phyloP scores from a whole-genome alignment of 2,888 invertebrate species.

The Andrena trimmerana region DNA sequence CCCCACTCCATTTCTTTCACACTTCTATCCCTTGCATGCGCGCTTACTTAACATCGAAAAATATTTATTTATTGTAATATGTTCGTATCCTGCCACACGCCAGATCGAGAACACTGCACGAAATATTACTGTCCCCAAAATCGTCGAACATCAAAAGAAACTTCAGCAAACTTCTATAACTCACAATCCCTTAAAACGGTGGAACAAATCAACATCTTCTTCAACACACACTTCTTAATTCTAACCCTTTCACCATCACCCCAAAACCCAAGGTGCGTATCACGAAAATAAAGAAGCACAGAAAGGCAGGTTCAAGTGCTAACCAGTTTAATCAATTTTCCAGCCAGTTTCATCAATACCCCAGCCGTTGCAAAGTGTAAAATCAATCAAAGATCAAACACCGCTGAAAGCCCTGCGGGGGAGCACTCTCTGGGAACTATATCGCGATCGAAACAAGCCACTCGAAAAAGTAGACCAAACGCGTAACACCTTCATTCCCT shows the following conservation, averaged over 20 bases:
- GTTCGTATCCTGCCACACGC: too few relatives aligned
- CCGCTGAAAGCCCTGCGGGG: background rate
- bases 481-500: background rate
- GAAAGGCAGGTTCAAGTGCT: slow-evolving; percentile 14
- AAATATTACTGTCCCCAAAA: too few relatives aligned
- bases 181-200: background rate
- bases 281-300: background rate
- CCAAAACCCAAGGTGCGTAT: background rate
- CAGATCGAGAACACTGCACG: too few relatives aligned
- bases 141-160: too few relatives aligned
- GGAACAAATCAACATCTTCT: background rate
- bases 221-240: too few relatives aligned
- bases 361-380: slow-evolving; percentile 35
- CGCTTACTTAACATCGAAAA: too few relatives aligned
- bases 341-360: slow-evolving; percentile 28
- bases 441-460: slow-evolving; percentile 12
- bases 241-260: background rate
- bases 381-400: slow-evolving; percentile 40
- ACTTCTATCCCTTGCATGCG: too few relatives aligned
- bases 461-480: background rate
- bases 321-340: slow-evolving; percentile 51
- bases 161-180: too few relatives aligned
- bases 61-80: too few relatives aligned
- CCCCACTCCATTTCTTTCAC: too few relatives aligned
- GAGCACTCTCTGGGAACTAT: slow-evolving; percentile 2